Evolutionary conservation across 37 sponge, comb jelly and placozoan species (phyloP).

Genomic region (Crambe crambe): DNA sequence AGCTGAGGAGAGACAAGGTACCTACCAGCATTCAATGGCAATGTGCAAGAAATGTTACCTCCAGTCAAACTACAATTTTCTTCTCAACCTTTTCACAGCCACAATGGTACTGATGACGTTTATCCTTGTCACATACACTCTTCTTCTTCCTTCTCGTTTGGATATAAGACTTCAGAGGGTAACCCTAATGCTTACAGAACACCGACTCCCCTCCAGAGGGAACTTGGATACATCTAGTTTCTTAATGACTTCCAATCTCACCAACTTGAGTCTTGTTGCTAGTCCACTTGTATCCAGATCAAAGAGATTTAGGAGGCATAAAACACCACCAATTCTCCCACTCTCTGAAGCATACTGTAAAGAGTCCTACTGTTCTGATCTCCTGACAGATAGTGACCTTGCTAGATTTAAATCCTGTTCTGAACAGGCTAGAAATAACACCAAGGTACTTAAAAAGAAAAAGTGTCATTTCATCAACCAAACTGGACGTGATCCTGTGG

Average conservation of each 20-base stretch:
- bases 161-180: too few relatives aligned
- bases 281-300: background rate
- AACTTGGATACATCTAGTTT: too few relatives aligned
- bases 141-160: background rate
- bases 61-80: background rate
- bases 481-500: conserved; percentile 27
- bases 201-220: too few relatives aligned
- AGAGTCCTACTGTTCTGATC: background rate
- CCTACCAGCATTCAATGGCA: too few relatives aligned
- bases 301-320: background rate
- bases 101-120: background rate
- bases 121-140: background rate
- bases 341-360: background rate
- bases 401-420: background rate
- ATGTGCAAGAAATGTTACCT: too few relatives aligned
- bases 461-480: conserved; percentile 33
- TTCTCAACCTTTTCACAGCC: conserved; percentile 11
- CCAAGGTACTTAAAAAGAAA: background rate
- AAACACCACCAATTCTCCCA: background rate
- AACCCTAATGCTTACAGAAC: too few relatives aligned
- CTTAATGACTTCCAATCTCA: too few relatives aligned
- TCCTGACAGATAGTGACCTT: background rate
- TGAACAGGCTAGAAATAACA: background rate
- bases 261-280: too few relatives aligned
- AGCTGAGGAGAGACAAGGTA: too few relatives aligned